phyloP scores from a whole-genome alignment of 2,113 vertebrate species.

The Crocuta crocuta region DNA sequence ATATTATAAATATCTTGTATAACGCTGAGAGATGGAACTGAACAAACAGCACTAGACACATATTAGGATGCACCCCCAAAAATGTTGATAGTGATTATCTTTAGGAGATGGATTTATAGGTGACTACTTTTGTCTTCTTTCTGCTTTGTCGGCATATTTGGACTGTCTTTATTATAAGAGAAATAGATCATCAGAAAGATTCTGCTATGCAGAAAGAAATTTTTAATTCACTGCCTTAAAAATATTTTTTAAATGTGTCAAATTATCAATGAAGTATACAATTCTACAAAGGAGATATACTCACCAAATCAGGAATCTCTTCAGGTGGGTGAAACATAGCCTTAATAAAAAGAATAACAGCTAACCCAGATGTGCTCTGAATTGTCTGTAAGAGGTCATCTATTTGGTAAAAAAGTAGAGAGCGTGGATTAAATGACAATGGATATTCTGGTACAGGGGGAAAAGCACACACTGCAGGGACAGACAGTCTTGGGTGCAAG shows the following conservation, averaged over 20 bases:
- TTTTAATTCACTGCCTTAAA: neutral
- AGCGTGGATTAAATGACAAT: constrained; percentile 13
- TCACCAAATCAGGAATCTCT: constrained; percentile 91
- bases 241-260: constrained; percentile 14
- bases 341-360: constrained; percentile 91
- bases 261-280: neutral
- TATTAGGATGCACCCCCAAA: neutral
- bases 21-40: neutral
- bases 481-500: neutral
- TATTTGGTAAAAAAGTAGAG: constrained; percentile 75
- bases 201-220: neutral
- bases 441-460: neutral
- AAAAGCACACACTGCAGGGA: neutral
- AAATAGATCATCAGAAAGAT: neutral
- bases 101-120: neutral
- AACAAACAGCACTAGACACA: constrained; percentile 11
- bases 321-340: constrained; percentile 90
- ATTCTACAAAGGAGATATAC: constrained; percentile 71
- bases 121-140: neutral
- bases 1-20: neutral
- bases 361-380: constrained; percentile 95
- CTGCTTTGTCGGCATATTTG: neutral
- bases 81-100: neutral
- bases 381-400: constrained; percentile 93
- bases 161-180: neutral